Conservation (phyloP, 1,140 invertebrate genomes). For the Ips typographus region DNA sequence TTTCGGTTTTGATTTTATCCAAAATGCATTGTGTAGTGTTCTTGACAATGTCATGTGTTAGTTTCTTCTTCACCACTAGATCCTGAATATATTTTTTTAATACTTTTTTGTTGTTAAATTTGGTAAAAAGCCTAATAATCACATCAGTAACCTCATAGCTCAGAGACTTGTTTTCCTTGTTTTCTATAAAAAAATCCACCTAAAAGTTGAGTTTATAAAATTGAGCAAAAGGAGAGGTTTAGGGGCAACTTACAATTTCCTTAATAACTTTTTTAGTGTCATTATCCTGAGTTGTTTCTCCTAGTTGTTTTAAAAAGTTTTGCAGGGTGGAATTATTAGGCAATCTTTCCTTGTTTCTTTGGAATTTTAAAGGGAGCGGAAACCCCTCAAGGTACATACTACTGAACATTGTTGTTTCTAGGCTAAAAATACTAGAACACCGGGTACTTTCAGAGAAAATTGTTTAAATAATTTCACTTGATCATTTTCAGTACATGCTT, state of each 20-base stretch:
- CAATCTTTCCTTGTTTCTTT: slow-evolving; percentile 4
- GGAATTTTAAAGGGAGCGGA: slow-evolving; percentile 22
- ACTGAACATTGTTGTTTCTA: background rate
- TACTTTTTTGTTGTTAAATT: slow-evolving; percentile 34
- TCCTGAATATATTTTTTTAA: slow-evolving; percentile 40
- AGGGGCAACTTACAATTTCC: slow-evolving; percentile 31
- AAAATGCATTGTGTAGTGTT: slow-evolving; percentile 23
- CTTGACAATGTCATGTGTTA: slow-evolving; percentile 30
- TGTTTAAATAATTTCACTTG: slow-evolving; percentile 13
- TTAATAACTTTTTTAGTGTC: slow-evolving; percentile 35
- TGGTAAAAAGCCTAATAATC: slow-evolving; percentile 36
- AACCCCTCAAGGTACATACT: background rate
- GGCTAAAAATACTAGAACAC: background rate
- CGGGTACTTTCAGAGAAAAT: background rate
- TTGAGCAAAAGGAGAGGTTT: background rate
- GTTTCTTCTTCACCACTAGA: slow-evolving; percentile 26
- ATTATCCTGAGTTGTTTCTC: slow-evolving; percentile 21
- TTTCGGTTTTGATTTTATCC: slow-evolving; percentile 52
- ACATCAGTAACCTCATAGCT: slow-evolving; percentile 18
- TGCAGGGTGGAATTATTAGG: slow-evolving; percentile 15
- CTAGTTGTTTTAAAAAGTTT: slow-evolving; percentile 29
- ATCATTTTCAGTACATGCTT: slow-evolving; percentile 26
- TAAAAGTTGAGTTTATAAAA: slow-evolving; percentile 23
- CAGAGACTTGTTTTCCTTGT: slow-evolving; percentile 21
- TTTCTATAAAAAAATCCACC: slow-evolving; percentile 28